phyloP scores from a whole-genome alignment of 2,113 vertebrate species.

The Plectropomus leopardus region DNA sequence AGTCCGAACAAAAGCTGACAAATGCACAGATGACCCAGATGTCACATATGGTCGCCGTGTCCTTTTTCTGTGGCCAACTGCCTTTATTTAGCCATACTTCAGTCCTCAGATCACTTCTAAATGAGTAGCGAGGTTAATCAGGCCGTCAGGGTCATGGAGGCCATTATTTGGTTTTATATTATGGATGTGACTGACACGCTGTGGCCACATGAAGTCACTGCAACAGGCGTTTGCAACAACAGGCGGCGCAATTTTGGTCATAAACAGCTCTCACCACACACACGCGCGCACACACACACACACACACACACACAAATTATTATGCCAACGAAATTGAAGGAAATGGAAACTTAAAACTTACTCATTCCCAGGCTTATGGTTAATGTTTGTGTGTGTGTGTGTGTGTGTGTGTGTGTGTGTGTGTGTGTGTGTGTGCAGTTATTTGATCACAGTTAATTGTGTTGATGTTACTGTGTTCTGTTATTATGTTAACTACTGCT shows the following conservation, averaged over 20 bases:
- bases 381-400: too few species aligned
- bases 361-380: too few species aligned
- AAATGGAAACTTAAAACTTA: too few species aligned
- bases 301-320: neutral
- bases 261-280: neutral
- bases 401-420: too few species aligned
- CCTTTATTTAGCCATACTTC: constrained; percentile 61
- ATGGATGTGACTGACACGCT: constrained; percentile 23
- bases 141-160: constrained; percentile 62
- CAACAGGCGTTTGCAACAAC: neutral
- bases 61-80: neutral
- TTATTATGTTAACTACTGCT: too few species aligned
- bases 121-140: constrained; percentile 51
- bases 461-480: too few species aligned
- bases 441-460: too few species aligned
- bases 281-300: neutral
- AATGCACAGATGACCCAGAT: neutral
- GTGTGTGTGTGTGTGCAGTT: too few species aligned
- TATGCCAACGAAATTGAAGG: neutral
- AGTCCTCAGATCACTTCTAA: constrained; percentile 52
- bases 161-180: neutral
- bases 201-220: constrained; percentile 43
- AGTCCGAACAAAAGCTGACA: constrained; percentile 10
- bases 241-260: neutral
- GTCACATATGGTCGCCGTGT: neutral